Base-by-base conservation (phyloP, 1,140 invertebrate genomes). In the Aricia agestis region DNA sequence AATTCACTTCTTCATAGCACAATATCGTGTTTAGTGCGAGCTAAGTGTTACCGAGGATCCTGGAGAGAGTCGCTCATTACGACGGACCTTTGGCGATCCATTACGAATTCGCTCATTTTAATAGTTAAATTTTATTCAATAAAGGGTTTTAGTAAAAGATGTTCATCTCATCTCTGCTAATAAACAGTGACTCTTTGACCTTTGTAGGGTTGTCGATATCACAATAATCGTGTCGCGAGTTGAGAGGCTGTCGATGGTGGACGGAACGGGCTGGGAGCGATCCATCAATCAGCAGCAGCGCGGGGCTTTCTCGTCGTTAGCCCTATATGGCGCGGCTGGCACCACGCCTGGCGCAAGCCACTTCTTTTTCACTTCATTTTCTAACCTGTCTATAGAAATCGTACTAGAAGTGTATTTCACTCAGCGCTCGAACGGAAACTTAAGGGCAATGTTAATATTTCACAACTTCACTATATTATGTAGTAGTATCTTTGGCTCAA, bases 231-330 rank as follows among this genome's bases (percentile, higher is more conserved):
- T 58, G 10, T 58, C 57, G 31, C 32, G 58, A 71, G 66, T 31
- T 25, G 41, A 77, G 77, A 76, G 74, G 81, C 76, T 76, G 78
- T 68, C 74, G 76, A 72, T 72, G 76, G 74, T 76, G 73, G 77
- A 74, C 36, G 36, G 36, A 5, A 2, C 72, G 78, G 73, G 74
- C 74, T 72, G 67, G 80, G 78, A 76, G 75, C 82, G 81, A 84
- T 89, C 84, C 84, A 86, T 90, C 86, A 90, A 84, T 86, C 85
- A 81, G 77, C 78, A 72, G 78, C 82, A 82, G 78, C 83, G 80
- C 78, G 81, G 84, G 84, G 87, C 89, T 90, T 91, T 91, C 89
- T 91, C 87, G 87, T 91, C 87, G 89, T 89, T 90, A 91, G 84
- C 89, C 87, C 85, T 91, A 90, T 87, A 91, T 83, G 89, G 89